phyloP scores from a whole-genome alignment of 2,113 vertebrate genomes.

The Ictalurus furcatus region DNA sequence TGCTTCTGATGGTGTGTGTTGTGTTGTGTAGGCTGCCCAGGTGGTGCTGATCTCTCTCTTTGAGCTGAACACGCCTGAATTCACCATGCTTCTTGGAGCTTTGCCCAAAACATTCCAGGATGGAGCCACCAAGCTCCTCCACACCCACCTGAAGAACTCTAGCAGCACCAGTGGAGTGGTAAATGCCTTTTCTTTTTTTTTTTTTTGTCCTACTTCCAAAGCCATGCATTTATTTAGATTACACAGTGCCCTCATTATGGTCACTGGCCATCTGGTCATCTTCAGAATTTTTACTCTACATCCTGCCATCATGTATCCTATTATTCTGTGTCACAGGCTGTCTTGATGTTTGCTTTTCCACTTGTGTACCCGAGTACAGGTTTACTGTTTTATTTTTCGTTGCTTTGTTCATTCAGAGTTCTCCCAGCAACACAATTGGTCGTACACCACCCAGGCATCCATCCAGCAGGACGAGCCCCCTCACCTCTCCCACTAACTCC shows the following conservation, averaged over 20 bases:
- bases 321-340: background rate
- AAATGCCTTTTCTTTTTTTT: slow-evolving; percentile 47
- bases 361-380: background rate
- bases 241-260: background rate
- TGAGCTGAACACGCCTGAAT: slow-evolving; percentile 97
- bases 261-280: background rate
- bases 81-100: slow-evolving; percentile 98
- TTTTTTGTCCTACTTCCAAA: background rate
- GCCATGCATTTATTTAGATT: background rate
- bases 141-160: slow-evolving; percentile 97
- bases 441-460: slow-evolving; percentile 86
- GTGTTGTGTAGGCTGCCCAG: slow-evolving; percentile 84
- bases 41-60: slow-evolving; percentile 96
- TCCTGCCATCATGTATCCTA: background rate
- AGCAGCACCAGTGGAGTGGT: slow-evolving; percentile 90
- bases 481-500: slow-evolving; percentile 96
- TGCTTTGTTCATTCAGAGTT: slow-evolving; percentile 75
- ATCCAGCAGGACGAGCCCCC: slow-evolving; percentile 91
- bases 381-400: background rate
- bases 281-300: background rate
- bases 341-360: background rate
- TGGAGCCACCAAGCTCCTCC: slow-evolving; percentile 96
- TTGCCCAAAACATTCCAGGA: slow-evolving; percentile 99
- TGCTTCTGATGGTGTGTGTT: background rate
- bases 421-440: slow-evolving; percentile 94